Evolutionary conservation across 1,140 invertebrate genomes (phyloP).

Genomic region (Atta texana): DNA sequence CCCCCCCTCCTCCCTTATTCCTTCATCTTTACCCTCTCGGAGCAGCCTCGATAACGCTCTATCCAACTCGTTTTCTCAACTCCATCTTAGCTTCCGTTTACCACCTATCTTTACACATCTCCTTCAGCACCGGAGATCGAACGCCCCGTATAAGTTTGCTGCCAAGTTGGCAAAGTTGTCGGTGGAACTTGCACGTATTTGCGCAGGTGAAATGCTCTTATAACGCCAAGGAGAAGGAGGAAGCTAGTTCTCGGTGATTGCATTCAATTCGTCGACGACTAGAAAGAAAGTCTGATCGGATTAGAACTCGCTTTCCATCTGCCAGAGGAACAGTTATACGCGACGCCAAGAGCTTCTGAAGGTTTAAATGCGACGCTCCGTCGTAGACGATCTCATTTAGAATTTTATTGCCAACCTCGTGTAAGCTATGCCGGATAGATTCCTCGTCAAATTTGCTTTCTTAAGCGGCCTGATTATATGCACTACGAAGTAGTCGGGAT

Average conservation of each 20-base stretch:
- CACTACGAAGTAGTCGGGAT: not conserved
- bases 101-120: constrained; percentile 46
- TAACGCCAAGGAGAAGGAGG: constrained; percentile 34
- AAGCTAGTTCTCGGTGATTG: constrained; percentile 65
- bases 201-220: constrained; percentile 59
- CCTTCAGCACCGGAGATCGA: constrained; percentile 58
- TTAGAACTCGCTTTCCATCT: constrained; percentile 65
- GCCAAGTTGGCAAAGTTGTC: constrained; percentile 54
- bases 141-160: constrained; percentile 26
- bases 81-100: not conserved
- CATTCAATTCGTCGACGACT: constrained; percentile 64
- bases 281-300: constrained; percentile 66
- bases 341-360: constrained; percentile 4
- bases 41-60: constrained; percentile 20
- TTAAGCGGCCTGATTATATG: constrained; percentile 21
- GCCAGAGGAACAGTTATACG: constrained; percentile 45
- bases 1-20: not conserved
- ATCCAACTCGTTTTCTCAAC: constrained; percentile 33
- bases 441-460: constrained; percentile 13
- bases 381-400: constrained; percentile 51
- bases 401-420: constrained; percentile 57
- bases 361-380: constrained; percentile 37
- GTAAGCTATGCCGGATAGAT: constrained; percentile 35
- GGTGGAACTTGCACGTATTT: constrained; percentile 55
- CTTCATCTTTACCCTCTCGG: constrained; percentile 44